Evolutionary conservation across 2,797 vertebrate species (phyloP), one percentile per base, ranked within the genome.

Genomic region (Coreius guichenoti): DNA sequence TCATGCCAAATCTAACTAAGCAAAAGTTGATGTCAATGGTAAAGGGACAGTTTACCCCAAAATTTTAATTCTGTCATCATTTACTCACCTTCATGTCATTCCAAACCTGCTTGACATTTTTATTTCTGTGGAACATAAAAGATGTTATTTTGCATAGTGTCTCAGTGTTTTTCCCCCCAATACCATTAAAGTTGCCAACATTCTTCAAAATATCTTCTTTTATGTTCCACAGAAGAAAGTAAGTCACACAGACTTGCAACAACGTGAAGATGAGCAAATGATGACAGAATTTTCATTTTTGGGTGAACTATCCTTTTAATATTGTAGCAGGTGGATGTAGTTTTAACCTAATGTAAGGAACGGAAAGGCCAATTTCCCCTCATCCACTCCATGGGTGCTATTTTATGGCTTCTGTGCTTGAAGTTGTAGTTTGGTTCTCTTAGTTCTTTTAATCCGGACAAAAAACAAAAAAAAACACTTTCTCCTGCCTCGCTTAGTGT

Each of bases 141-240:
- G 8, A 33, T 33, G 11, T 33, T 75, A 75, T 54, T 75, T 75
- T 23, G 49, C 49, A 0, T 14, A 75, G 54, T 33, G 5, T 33
- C 26, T 74, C 43, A 26, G 43, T 73, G 70, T 39, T 56, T n/a
- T n/a, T n/a, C n/a, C n/a, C n/a, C 0, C n/a, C 49, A 21, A 8
- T 49, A 33, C 17, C 33, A 75, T 33, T 47, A 47, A 74, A 74
- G 16, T 49, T 19, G 49, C 26, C 47, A 51, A 31, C 21, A 36
- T 36, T 36, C 21, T 56, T 76, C 31, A 23, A 76, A 76, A 76
- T 33, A 76, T 54, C 19, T 76, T 74, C 9, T 75, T 75, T 75
- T 21, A 49, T 23, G 29, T 54, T 75, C 2, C 49, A 51, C 43
- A 33, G 72, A 74, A 26, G 11, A n/a, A 58, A 58, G 61, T 63